Base-by-base conservation (phyloP, 2,797 vertebrate species). In the Clarias laeviceps region DNA sequence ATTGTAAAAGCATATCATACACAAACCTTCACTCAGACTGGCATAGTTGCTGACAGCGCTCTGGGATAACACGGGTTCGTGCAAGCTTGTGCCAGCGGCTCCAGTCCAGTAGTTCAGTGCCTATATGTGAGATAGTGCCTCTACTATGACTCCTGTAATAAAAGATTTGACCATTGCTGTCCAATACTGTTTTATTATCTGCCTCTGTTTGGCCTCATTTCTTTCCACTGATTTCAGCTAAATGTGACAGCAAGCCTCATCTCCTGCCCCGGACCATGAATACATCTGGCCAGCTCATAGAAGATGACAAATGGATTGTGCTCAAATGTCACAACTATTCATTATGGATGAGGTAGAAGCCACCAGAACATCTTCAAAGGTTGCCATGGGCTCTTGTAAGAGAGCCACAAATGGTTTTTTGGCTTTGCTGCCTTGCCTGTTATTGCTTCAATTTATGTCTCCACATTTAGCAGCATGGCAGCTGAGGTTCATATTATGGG, bases 71-170 rank as follows among this genome's bases (percentile, higher is more conserved):
- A 85, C 80, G 56, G 83, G 88, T 91, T 91, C 69, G 84, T 90
- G 90, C 89, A 89, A 90, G 92, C 91, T 92, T 83, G 85, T 93
- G 91, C 90, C 92, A 92, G 91, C 92, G 89, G 92, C 90, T 94
- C 90, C 92, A 92, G 94, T 95, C 91, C 92, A 92, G 94, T 97
- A 96, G 95, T 95, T 96, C 95, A 96, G 96, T 97, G 96, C 96
- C 96, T 96, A 96, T 94, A 94, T 96, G 95, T 96, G 95, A 94
- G 32, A 87, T 96, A 93, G 95, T 95, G 94, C 93, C 94, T 94
- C 91, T 83, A 92, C 93, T 94, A 93, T 92, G 85, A 95, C 91
- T 91, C 92, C 92, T 94, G 92, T 91, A 95, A 95, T 95, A 96
- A 96, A 96, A 88, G 91, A 92, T 94, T 95, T 94, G 94, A 93